Evolutionary conservation across 1,140 invertebrate species (phyloP), one percentile per base, ranked within the genome.

Genomic region (Drosophila elegans): DNA sequence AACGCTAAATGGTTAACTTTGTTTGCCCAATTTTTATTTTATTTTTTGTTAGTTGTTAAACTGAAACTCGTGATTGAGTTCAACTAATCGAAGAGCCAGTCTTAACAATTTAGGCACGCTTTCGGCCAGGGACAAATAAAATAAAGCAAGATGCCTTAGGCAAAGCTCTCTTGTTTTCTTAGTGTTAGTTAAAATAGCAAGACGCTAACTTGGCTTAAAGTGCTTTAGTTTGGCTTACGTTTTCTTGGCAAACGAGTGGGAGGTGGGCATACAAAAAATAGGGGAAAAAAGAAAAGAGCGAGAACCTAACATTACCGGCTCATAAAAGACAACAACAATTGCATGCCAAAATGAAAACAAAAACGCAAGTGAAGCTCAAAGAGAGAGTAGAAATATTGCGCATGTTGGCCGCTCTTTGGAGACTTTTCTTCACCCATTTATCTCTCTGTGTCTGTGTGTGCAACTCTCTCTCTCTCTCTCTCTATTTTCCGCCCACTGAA

Each of bases 321-420:
- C 69, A 82, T 53, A 52, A 68, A 72, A 64, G 64, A 81, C 75
- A 86, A 88, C 88, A 86, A 88, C 79, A 86, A 78, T 83, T 81
- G 60, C 69, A 60, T 25, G n/a, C 55, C 54, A 46, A 80, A 73
- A 63, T 41, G 66, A 78, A 78, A 84, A 61, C 80, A 80, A 84
- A 72, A 84, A 67, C 34, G 67, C 32, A 71, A 78, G 9, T 42
- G 13, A 51, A 39, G 41, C 21, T n/a, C 39, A 9, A 11, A 66
- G 46, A 49, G 52, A 49, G 10, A 41, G 32, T 21, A 32, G 21
- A 12, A 41, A 60, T 29, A 38, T 12, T 36, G 59, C 55, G 74
- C 74, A 71, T 41, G 56, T 34, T 21, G 16, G 5, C 9, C 32
- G 5, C 42, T 59, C 6, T 60, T 21, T 29, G 38, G 52, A 39